These are phyloP conservation scores for Theretra japonica DNA, from an alignment of 2,888 invertebrate genomes.

Conservation along the genomic window DNA sequence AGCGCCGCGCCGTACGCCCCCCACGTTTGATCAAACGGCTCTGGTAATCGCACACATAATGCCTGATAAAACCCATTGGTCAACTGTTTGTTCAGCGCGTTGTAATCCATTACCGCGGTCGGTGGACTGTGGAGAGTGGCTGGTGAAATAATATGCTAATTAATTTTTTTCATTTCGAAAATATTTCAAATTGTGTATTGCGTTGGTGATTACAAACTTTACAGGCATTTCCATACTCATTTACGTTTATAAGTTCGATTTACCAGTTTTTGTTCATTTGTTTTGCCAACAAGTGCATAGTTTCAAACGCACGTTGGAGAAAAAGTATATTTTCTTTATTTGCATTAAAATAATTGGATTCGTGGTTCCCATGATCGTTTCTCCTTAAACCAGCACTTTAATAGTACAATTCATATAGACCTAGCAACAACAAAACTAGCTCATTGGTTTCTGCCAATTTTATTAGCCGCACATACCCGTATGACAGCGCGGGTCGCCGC, in stretches of 20 bases:
- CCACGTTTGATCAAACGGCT: background rate
- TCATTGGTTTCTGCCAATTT: background rate
- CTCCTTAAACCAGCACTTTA: background rate
- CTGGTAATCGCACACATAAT: background rate
- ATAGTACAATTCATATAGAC: background rate
- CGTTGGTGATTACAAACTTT: too few relatives aligned
- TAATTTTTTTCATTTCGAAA: background rate
- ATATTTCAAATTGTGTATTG: too few relatives aligned
- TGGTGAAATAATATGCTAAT: background rate
- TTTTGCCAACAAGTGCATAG: too few relatives aligned
- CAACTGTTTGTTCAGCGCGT: background rate
- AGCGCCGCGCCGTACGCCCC: background rate
- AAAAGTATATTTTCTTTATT: too few relatives aligned
- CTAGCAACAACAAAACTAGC: background rate
- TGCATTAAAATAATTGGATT: too few relatives aligned
- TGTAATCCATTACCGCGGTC: background rate
- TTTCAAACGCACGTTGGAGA: too few relatives aligned
- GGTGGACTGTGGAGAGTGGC: background rate
- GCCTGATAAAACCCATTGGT: slow-evolving; percentile 1
- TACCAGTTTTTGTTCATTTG: too few relatives aligned
- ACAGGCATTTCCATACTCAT: too few relatives aligned
- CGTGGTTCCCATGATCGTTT: background rate
- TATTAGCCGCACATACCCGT: background rate
- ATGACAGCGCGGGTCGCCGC: background rate
- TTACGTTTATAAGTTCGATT: too few relatives aligned